phyloP scores from a whole-genome alignment of 2,888 invertebrate genomes.

The Bursaphelenchus okinawaensis region DNA sequence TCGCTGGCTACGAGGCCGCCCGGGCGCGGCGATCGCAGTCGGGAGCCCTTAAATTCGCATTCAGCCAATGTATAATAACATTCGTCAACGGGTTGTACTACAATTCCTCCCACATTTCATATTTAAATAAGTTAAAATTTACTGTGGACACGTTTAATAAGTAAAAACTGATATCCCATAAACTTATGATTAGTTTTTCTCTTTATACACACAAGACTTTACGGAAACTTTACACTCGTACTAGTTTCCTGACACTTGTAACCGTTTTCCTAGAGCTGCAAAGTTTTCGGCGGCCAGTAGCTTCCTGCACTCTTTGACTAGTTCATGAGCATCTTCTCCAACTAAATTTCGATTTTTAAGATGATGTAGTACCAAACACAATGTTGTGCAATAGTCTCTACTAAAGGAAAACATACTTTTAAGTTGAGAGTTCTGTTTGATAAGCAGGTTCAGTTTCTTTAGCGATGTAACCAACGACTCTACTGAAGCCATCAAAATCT shows the following conservation, averaged over 20 bases:
- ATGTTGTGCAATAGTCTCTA: neutral
- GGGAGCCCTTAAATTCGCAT: constrained; percentile 12
- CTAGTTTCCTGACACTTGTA: neutral
- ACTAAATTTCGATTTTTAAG: constrained; percentile 37
- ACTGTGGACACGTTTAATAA: no score
- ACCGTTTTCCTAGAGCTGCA: constrained; percentile 18
- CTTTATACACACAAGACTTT: neutral
- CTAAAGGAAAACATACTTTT: constrained; percentile 21
- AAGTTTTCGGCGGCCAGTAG: constrained; percentile 50
- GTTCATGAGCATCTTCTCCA: constrained; percentile 38
- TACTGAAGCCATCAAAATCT: constrained; percentile 23
- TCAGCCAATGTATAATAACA: constrained; percentile 7
- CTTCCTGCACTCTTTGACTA: constrained; percentile 45
- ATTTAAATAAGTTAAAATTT: no score
- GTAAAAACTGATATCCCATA: no score
- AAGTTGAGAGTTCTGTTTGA: constrained; percentile 32
- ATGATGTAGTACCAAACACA: neutral
- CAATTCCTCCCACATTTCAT: no score
- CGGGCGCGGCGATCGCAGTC: neutral
- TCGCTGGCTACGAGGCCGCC: constrained; percentile 23
- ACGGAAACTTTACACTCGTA: neutral
- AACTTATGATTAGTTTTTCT: no score
- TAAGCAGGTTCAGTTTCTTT: constrained; percentile 29
- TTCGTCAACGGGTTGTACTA: no score
- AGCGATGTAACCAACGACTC: constrained; percentile 28